Base-by-base conservation (phyloP, 2,888 invertebrate species). In the Arge pagana region DNA sequence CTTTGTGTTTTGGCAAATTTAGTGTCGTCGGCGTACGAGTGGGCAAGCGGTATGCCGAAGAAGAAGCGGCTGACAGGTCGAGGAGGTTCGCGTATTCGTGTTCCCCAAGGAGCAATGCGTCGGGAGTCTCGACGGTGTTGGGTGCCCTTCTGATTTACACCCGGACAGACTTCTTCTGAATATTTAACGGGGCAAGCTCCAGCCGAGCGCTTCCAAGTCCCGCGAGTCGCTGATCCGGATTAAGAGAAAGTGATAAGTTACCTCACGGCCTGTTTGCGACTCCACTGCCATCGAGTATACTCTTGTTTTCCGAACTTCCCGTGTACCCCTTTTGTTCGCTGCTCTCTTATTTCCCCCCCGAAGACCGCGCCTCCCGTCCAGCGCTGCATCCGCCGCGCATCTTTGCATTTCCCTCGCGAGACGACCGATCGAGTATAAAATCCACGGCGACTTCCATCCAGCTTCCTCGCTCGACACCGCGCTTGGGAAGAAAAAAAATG, bases 221-320 rank as follows among this genome's bases (percentile, higher is more conserved):
- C 33, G 28, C 45, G 52, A 52, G 59, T 58, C 57, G 61, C 63
- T 67, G 64, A 69, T 68, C 66, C 66, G 66, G 67, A 68, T 69
- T 65, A 69, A 64, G 63, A 58, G 65, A 66, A 67, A 68, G 67
- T 66, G 65, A 69, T 68, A 69, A 69, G 66, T 67, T 67, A 62
- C 59, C 59, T 48, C 28, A 48, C 50, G 42, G 40, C 51, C 36
- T 19, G 52, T 52, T 45, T 48, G 52, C 52, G 52, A 52, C 52
- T 52, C 52, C 36, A 48, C 42, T 42, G 31, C 15, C 31, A 13
- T 45, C 50, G 50, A 24, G 24, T 43, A 50, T 15, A 43, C 42
- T 43, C 43, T 50, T 43, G 42, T 50, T 50, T 50, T 43, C 41
- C 24, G n/a, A 50, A 39, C 31, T 50, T 43, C 33, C 16, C 19